A percentile compares a stretch with the other conserved stretches of the same genome.
phyloP scores from a whole-genome alignment of 2,113 vertebrate species.

The Rhabdornis inornatus region DNA sequence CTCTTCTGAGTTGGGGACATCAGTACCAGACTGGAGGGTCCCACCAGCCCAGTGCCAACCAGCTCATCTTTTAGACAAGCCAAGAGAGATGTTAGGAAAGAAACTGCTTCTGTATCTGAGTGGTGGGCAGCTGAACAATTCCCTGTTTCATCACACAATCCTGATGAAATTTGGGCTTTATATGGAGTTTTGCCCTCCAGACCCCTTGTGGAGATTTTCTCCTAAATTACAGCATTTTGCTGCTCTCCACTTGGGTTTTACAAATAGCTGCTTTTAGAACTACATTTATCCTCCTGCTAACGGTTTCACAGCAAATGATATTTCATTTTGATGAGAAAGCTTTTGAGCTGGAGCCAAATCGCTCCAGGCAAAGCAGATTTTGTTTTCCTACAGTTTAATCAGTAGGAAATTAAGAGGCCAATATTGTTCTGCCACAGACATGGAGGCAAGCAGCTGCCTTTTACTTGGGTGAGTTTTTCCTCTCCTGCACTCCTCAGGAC shows the following conservation, averaged over 20 bases:
- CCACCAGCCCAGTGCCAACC: accelerated
- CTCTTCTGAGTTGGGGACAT: neutral
- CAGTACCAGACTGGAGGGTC: neutral
- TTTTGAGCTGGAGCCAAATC: constrained; percentile 64
- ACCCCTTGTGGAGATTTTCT: neutral
- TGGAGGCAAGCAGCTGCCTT: constrained; percentile 31
- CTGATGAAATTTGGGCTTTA: neutral
- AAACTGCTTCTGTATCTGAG: neutral
- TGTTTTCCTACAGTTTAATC: constrained; percentile 70
- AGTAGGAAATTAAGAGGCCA: constrained; percentile 56
- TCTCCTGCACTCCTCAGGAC: neutral
- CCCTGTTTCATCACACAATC: neutral
- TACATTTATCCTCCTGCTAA: constrained; percentile 38
- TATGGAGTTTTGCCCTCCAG: neutral
- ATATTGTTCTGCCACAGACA: constrained; percentile 54
- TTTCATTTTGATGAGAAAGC: constrained; percentile 66
- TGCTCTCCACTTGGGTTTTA: neutral
- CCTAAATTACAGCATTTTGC: neutral
- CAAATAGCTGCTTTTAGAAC: constrained; percentile 31
- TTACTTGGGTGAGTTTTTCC: neutral
- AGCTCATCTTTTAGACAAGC: neutral
- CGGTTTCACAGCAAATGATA: constrained; percentile 49
- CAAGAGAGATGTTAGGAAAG: neutral
- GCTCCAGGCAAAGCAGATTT: constrained; percentile 69
- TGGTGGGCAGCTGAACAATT: neutral